Evolutionary conservation across 2,888 invertebrate genomes (phyloP), one percentile per base, ranked within the genome.

Genomic region (Latrodectus elegans): DNA sequence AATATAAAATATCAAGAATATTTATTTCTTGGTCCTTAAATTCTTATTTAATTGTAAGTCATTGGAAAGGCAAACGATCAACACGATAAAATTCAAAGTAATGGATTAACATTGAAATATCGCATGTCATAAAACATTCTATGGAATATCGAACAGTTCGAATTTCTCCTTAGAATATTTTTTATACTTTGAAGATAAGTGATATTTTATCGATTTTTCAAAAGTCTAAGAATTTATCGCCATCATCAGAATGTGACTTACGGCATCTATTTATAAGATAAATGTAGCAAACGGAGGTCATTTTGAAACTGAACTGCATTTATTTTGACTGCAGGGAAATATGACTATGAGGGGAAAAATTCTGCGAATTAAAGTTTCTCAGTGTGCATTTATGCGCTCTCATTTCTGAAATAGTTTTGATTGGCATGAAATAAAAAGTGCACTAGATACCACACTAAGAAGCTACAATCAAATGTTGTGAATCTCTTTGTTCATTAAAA

Each of bases 191-290:
- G 72, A 65, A 81, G 80, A 81, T 81, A 74, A 74, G 74, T 81
- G 81, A 74, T 81, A 81, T 67, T 74, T 68, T 74, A 81, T 81
- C 81, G 81, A 81, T 74, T 52, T 60, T 72, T 38, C 22, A 52
- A 22, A 51, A 52, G 52, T 53, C 17, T 68, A 51, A 15, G 68
- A 55, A 81, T 81, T 81, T 81, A 81, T 74, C 65, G 38, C 73
- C 15, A 74, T 81, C 81, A 65, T 81, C 81, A 81, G 81, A n/a
- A 52, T 52, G 60, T 81, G 81, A 81, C 81, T 81, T 81, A 74
- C 67, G 73, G 67, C 64, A 67, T 73, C 81, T 74, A 81, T 81
- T 81, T 81, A 81, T 81, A 81, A 81, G 67, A 53, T 81, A 73
- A 67, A 73, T 51, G 74, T 81, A 81, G 81, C 81, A 81, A 74